phyloP scores from a whole-genome alignment of 2,888 invertebrate genomes.

The Syritta pipiens region DNA sequence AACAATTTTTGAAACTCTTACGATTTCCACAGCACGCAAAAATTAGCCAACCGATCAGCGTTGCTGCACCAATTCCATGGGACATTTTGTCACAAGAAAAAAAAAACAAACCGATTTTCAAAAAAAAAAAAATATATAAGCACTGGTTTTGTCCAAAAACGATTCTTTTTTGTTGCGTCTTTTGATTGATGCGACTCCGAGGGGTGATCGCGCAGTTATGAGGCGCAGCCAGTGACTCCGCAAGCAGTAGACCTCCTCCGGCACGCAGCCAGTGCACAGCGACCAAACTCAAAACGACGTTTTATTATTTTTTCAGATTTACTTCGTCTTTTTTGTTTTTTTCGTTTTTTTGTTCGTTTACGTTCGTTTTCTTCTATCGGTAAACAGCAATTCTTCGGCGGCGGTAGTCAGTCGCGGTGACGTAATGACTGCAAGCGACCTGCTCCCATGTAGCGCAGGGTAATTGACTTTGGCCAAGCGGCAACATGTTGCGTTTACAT shows the following conservation, averaged over 20 bases:
- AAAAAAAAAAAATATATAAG: background rate
- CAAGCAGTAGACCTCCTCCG: conserved; percentile 39
- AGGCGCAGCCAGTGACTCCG: conserved; percentile 39
- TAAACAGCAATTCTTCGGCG: conserved; percentile 24
- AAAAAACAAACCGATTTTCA: background rate
- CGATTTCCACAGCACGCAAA: conserved; percentile 22
- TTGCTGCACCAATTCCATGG: conserved; percentile 4
- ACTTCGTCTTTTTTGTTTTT: too few species aligned
- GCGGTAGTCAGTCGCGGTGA: conserved; percentile 37
- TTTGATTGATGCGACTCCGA: conserved; percentile 63
- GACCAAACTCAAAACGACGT: too few species aligned
- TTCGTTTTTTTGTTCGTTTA: conserved; percentile 18
- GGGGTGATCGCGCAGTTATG: conserved; percentile 55
- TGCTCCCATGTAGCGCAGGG: too few species aligned
- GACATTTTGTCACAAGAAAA: conserved; percentile 15
- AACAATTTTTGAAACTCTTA: too few species aligned
- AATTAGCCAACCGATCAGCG: conserved; percentile 26
- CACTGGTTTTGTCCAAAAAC: too few species aligned
- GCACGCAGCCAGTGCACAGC: background rate
- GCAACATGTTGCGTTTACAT: conserved; percentile 36
- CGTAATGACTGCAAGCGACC: conserved; percentile 46
- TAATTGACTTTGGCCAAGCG: background rate
- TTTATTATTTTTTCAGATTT: conserved; percentile 9
- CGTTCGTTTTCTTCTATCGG: conserved; percentile 29
- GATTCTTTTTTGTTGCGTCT: background rate